A percentile compares a stretch with the other conserved stretches of the same genome.
phyloP scores from a whole-genome alignment of 2,888 invertebrate genomes.

The Apantesis nais region DNA sequence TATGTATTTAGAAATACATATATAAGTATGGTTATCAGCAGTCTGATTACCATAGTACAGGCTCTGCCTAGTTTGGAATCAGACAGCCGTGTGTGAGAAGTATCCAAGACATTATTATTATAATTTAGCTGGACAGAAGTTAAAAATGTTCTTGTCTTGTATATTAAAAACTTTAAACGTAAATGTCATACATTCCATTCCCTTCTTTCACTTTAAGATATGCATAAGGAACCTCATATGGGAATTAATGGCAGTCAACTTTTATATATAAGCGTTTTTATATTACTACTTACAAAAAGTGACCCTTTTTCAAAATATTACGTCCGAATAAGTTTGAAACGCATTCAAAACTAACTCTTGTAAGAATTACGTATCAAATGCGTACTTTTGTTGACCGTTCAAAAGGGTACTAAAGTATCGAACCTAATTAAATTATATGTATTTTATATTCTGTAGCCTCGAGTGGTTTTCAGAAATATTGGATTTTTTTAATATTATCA shows the following conservation, averaged over 20 bases:
- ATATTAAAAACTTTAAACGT: neutral
- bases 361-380: slow-evolving; percentile 16
- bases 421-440: slow-evolving; percentile 21
- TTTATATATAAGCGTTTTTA: neutral
- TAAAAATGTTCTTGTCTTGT: neutral
- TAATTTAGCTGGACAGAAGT: too few relatives aligned
- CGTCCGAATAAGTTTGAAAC: neutral
- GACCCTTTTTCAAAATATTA: neutral
- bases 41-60: too few relatives aligned
- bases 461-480: neutral
- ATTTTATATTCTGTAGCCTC: slow-evolving; percentile 7
- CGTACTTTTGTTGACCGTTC: neutral
- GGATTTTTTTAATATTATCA: neutral
- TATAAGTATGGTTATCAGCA: too few relatives aligned
- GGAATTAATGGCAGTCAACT: neutral
- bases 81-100: too few relatives aligned
- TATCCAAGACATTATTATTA: too few relatives aligned
- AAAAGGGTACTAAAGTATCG: slow-evolving; percentile 16
- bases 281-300: neutral
- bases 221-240: neutral
- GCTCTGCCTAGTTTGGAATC: too few relatives aligned
- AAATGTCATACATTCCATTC: neutral
- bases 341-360: slow-evolving; percentile 12
- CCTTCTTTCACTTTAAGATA: neutral
- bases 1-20: too few relatives aligned